A percentile compares a stretch with the other conserved stretches of the same genome.
Evolutionary conservation across 1,140 invertebrate species (phyloP).

Genomic region (Drosophila kepulauana): DNA sequence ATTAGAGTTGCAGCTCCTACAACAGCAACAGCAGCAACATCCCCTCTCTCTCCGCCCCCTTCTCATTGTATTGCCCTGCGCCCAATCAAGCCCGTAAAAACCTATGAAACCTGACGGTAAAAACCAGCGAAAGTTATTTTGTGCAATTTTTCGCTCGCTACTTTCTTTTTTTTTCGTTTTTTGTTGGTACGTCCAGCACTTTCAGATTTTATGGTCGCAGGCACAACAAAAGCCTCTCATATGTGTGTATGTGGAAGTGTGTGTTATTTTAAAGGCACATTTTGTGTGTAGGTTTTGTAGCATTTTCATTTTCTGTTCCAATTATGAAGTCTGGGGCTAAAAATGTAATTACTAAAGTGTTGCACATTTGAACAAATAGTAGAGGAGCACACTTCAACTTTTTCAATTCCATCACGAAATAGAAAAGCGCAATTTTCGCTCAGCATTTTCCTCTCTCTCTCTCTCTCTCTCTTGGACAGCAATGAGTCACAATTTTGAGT

Average conservation of each 20-base stretch:
- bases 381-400: slow-evolving; percentile 19
- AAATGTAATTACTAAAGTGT: slow-evolving; percentile 50
- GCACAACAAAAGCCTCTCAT: slow-evolving; percentile 49
- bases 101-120: slow-evolving; percentile 18
- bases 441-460: neutral
- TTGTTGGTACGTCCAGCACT: slow-evolving; percentile 29
- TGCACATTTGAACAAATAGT: slow-evolving; percentile 2
- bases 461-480: neutral
- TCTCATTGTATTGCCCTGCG: neutral
- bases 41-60: too few species aligned
- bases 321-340: slow-evolving; percentile 18
- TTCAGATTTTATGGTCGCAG: slow-evolving; percentile 56
- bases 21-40: neutral
- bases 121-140: slow-evolving; percentile 62
- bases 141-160: slow-evolving; percentile 19
- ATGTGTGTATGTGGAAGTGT: slow-evolving; percentile 4
- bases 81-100: slow-evolving; percentile 23
- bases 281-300: slow-evolving; percentile 18
- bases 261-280: slow-evolving; percentile 34
- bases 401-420: slow-evolving; percentile 39
- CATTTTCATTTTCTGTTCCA: slow-evolving; percentile 32
- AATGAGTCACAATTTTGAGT: slow-evolving; percentile 24
- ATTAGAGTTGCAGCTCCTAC: slow-evolving; percentile 38
- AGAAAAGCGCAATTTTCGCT: neutral
- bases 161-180: slow-evolving; percentile 42